Evolutionary conservation across 1,140 invertebrate genomes (phyloP), one percentile per base, ranked within the genome.

Genomic region (Cepaea nemoralis): DNA sequence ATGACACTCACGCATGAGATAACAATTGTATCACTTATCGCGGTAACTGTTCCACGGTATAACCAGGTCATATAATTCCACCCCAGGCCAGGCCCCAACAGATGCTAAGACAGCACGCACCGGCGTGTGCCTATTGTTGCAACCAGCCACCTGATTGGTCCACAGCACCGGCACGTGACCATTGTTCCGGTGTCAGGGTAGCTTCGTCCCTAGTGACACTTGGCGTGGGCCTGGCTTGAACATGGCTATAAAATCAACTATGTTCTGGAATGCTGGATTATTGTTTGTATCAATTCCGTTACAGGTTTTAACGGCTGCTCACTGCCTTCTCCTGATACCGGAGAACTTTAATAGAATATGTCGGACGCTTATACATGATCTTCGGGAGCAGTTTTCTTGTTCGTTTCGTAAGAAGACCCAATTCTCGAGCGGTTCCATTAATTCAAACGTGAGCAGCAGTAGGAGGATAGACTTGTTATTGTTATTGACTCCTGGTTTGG

Each of bases 151-250:
- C 33, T 67, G 42, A 80, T 80, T 80, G 78, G 78, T 73, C 35
- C 42, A n/a, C 5, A 73, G 55, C 69, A 22, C 1, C 42, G 67
- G 67, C 33, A 71, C 69, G 69, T 80, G 55, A 59, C 59, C 69
- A 80, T 80, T 80, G 78, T 80, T 80, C 78, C 78, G 78, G 78
- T 80, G 78, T 80, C 78, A 80, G 78, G 0, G 35, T 37, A 80
- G 78, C 78, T 80, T 80, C 67, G 40, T 80, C 69, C 42, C 42
- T 31, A 59, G 42, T 80, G 78, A 80, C 78, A 80, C 78, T 80
- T 80, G 78, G 78, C 78, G 78, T 80, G 78, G 78, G 78, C 40
- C 19, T 2, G 16, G 37, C 1, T 31, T 27, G 69, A 22, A 45
- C 19, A 50, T 80, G 40, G 35, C 1, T 80, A 80, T 80, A 80